These are phyloP conservation scores for Phoxinus dragarum DNA, from an alignment of 2,797 vertebrate species.

Conservation along the genomic window DNA sequence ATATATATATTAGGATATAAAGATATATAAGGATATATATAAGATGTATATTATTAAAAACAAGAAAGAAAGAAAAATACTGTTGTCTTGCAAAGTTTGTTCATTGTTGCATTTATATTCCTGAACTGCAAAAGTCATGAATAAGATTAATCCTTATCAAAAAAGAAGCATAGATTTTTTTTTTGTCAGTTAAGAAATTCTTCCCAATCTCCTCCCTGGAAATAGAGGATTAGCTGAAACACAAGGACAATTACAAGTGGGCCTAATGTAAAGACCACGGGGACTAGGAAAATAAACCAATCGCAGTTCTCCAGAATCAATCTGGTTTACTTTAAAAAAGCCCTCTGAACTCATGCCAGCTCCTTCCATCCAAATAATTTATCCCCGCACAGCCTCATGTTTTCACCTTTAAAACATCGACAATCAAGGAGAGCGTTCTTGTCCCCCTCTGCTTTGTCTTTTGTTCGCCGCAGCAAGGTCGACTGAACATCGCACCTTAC, in stretches of 20 bases:
- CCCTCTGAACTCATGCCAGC: constrained; percentile 79
- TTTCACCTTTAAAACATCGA: constrained; percentile 74
- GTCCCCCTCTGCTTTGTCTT: constrained; percentile 59
- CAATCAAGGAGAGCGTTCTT: constrained; percentile 70
- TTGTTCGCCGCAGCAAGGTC: constrained; percentile 73
- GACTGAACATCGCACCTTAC: constrained; percentile 70
- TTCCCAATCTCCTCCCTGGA: constrained; percentile 66
- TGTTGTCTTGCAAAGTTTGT: background rate
- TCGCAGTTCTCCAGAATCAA: constrained; percentile 75
- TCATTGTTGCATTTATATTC: background rate
- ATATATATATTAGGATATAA: background rate
- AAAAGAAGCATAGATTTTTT: background rate
- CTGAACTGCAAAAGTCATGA: background rate
- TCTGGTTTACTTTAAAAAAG: constrained; percentile 79
- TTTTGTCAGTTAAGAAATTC: constrained; percentile 63
- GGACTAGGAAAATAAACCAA: constrained; percentile 77
- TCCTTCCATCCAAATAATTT: constrained; percentile 68
- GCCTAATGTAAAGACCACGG: constrained; percentile 66
- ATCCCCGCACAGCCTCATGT: constrained; percentile 73
- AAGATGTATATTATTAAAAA: no score
- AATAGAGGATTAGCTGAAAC: constrained; percentile 80
- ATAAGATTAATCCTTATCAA: background rate
- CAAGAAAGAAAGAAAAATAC: background rate
- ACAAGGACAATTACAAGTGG: constrained; percentile 77
- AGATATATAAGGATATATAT: background rate